Percentiles rank a stretch among this genome's conserved stretches.
Conservation (phyloP, 2,113 vertebrate species). For the Arvicanthis niloticus region DNA sequence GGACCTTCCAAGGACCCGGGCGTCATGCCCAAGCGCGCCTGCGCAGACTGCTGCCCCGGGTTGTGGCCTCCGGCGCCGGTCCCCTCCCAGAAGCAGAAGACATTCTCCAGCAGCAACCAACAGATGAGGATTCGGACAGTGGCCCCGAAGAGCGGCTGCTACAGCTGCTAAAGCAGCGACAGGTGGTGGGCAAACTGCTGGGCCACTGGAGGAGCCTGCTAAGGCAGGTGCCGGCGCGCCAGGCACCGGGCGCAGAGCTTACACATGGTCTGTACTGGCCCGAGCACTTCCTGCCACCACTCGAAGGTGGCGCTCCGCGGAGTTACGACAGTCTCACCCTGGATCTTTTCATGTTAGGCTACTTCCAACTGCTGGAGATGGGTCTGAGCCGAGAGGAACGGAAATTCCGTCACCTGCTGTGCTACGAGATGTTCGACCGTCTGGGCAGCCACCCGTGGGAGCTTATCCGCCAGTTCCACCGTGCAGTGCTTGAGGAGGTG, state of each 20-base stretch:
- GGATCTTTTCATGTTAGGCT: conserved; percentile 99
- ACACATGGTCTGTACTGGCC: conserved; percentile 95
- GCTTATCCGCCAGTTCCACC: conserved; percentile 94
- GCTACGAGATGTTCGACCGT: conserved; percentile 98
- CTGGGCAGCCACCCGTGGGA: conserved; percentile 96
- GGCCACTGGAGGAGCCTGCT: conserved; percentile 95
- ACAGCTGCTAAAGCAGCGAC: conserved; percentile 93
- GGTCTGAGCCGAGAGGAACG: conserved; percentile 94
- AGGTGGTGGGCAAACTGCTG: conserved; percentile 92
- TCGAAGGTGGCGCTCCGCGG: conserved; percentile 89
- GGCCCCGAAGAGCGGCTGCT: conserved; percentile 90
- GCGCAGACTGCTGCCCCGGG: conserved; percentile 68
- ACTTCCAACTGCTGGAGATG: conserved; percentile 99
- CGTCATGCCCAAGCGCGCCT: conserved; percentile 82
- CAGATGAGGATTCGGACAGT: conserved; percentile 52
- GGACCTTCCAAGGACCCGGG: conserved; percentile 89
- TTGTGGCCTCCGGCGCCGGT: not conserved
- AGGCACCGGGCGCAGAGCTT: conserved; percentile 89
- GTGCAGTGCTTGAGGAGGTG: conserved; percentile 91
- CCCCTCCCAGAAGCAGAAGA: conserved; percentile 22
- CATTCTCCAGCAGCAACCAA: conserved; percentile 24
- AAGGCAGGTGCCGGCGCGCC: conserved; percentile 90
- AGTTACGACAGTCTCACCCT: conserved; percentile 94
- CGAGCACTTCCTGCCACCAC: conserved; percentile 95
- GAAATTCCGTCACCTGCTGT: conserved; percentile 96